Conservation (phyloP, 2,888 invertebrate species). For the Calliphora vomitoria region DNA sequence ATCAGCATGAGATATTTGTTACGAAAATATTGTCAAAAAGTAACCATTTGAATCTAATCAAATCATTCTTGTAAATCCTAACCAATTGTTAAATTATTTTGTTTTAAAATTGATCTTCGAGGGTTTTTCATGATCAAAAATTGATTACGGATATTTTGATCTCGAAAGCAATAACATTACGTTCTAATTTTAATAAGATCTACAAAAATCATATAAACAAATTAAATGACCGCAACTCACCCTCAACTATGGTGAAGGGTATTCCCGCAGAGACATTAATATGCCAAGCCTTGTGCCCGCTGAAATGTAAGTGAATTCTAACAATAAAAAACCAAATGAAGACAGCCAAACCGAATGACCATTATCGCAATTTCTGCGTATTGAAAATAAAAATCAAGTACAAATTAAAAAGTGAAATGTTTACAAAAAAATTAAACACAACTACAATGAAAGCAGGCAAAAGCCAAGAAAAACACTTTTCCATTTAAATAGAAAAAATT, state of each 20-base stretch:
- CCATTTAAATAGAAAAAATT: conserved; percentile 70
- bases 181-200: no score
- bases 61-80: no score
- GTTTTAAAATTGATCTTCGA: no score
- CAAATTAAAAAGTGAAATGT: conserved; percentile 83
- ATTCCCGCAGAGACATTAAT: conserved; percentile 33
- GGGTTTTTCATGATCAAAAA: no score
- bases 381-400: conserved; percentile 73
- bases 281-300: conserved; percentile 56
- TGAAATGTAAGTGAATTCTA: conserved; percentile 69
- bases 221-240: not conserved
- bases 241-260: conserved; percentile 13
- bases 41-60: no score
- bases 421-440: conserved; percentile 66
- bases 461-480: conserved; percentile 75
- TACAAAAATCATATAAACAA: not conserved
- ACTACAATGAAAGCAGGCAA: not conserved
- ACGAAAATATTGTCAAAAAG: no score
- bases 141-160: no score
- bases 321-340: conserved; percentile 73
- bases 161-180: no score
- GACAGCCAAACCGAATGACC: conserved; percentile 46
- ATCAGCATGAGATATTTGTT: no score
- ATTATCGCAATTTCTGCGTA: conserved; percentile 61
- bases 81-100: no score